Evolutionary conservation across 2,113 vertebrate genomes (phyloP).

Genomic region (Pardalotus punctatus): DNA sequence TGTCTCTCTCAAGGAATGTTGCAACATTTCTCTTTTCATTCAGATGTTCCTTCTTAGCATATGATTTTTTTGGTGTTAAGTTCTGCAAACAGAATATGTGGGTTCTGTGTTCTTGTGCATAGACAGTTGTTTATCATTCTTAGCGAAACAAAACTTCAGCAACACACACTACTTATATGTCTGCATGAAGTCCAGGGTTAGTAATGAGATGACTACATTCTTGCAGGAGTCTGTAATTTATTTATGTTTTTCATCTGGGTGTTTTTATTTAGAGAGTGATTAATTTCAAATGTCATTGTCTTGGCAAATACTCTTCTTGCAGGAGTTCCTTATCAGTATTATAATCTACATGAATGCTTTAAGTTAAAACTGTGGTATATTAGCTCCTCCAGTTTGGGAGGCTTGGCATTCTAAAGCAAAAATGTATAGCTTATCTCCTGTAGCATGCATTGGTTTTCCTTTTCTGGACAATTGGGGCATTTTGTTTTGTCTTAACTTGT

Average conservation of each 20-base stretch:
- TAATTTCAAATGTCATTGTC: background rate
- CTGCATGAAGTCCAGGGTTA: background rate
- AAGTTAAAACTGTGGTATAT: background rate
- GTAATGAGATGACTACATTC: background rate
- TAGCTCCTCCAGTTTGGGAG: background rate
- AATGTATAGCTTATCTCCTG: background rate
- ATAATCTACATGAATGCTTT: background rate
- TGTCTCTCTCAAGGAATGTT: background rate
- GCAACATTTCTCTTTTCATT: background rate
- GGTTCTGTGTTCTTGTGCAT: background rate
- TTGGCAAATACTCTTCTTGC: background rate
- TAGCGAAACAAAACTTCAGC: background rate
- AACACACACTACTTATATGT: background rate
- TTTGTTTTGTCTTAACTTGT: background rate
- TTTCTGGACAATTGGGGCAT: background rate
- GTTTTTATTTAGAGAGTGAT: background rate
- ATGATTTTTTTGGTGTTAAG: background rate
- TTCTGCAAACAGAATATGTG: background rate
- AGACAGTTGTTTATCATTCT: background rate
- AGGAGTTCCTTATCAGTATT: background rate
- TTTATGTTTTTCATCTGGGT: background rate
- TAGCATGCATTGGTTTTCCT: background rate
- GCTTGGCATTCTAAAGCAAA: background rate
- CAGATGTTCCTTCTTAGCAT: rapidly evolving
- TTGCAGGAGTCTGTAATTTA: background rate